Conservation (phyloP, 2,888 invertebrate genomes). For the Patella pellucida region DNA sequence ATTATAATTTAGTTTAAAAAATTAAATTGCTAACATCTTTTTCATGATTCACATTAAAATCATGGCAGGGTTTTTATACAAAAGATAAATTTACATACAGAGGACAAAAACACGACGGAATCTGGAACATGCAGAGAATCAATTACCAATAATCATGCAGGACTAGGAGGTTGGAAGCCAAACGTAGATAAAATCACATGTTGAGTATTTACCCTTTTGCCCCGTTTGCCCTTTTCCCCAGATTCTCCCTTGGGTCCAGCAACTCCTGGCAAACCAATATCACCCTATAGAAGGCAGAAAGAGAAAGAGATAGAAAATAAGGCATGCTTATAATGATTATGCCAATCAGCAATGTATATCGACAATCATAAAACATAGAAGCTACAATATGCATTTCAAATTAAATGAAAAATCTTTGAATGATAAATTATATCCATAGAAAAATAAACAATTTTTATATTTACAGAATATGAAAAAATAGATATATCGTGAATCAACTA, state of each 20-base stretch:
- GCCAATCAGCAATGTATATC: neutral
- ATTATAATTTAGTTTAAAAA: too few species aligned
- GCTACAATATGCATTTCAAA: neutral
- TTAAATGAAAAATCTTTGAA: neutral
- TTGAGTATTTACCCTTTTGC: conserved; percentile 69
- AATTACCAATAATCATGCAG: too few species aligned
- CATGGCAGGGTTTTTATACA: too few species aligned
- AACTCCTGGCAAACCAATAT: conserved; percentile 73
- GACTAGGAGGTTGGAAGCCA: too few species aligned
- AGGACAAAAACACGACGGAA: too few species aligned
- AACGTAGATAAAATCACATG: neutral
- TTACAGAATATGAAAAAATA: too few species aligned
- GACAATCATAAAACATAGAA: neutral
- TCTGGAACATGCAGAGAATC: too few species aligned
- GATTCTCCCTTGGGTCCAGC: conserved; percentile 80
- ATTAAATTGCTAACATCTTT: too few species aligned
- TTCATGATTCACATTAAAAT: too few species aligned
- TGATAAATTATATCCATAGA: neutral
- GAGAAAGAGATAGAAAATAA: conserved; percentile 7
- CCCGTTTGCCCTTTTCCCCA: conserved; percentile 87
- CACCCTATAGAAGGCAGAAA: conserved; percentile 59
- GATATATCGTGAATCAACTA: too few species aligned
- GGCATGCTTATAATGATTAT: neutral
- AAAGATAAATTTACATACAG: too few species aligned
- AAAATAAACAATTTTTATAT: too few species aligned